Percentiles rank a stretch among this genome's conserved stretches.
These are phyloP conservation scores for Pseudorectes ferrugineus DNA, from an alignment of 2,113 vertebrate genomes.

Conservation along the genomic window DNA sequence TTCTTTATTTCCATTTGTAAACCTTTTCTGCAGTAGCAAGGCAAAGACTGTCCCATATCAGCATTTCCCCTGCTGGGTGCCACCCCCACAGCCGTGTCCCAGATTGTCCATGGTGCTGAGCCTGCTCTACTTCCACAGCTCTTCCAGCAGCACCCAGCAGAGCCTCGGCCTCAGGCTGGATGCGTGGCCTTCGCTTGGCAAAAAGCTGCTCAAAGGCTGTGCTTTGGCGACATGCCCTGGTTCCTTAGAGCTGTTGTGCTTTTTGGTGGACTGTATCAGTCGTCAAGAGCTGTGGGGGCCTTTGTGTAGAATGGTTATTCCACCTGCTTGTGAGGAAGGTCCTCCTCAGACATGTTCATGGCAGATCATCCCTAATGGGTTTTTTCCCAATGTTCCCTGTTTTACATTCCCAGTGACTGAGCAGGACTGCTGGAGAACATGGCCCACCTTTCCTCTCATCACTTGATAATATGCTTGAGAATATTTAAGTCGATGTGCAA, in stretches of 20 bases:
- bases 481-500: neutral
- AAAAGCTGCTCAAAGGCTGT: neutral
- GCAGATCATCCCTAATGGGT: neutral
- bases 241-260: neutral
- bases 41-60: accelerated
- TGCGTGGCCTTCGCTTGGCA: neutral
- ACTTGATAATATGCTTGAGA: neutral
- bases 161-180: neutral
- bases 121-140: neutral
- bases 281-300: neutral
- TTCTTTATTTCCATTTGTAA: neutral
- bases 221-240: accelerated
- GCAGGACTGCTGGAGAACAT: neutral
- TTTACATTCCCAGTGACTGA: neutral
- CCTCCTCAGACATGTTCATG: neutral
- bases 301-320: neutral
- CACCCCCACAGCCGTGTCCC: neutral
- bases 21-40: neutral
- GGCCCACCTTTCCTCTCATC: neutral
- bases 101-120: neutral
- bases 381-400: neutral
- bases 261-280: neutral
- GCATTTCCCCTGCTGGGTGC: neutral
- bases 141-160: neutral
- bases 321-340: neutral